phyloP scores from a whole-genome alignment of 1,140 invertebrate genomes.

The Plutomurus gul region DNA sequence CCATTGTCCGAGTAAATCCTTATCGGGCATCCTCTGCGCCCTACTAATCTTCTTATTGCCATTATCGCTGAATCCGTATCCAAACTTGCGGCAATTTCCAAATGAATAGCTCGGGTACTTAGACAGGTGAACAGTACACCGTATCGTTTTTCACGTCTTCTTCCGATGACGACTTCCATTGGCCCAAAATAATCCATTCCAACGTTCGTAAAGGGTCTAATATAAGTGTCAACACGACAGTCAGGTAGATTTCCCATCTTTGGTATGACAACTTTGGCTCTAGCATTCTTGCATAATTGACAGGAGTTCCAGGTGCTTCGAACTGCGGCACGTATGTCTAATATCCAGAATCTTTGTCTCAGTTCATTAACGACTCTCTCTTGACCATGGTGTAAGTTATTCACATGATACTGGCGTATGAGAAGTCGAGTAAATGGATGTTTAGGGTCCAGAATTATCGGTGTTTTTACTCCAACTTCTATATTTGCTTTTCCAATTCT shows the following conservation, averaged over 20 bases:
- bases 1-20: conserved; percentile 55
- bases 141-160: conserved; percentile 51
- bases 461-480: not conserved
- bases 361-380: conserved; percentile 33
- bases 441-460: conserved; percentile 35
- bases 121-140: conserved; percentile 54
- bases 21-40: conserved; percentile 48
- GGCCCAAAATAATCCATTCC: conserved; percentile 54
- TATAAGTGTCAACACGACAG: not conserved
- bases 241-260: conserved; percentile 48
- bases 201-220: conserved; percentile 34
- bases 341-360: conserved; percentile 36
- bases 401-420: conserved; percentile 31
- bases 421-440: conserved; percentile 15
- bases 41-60: conserved; percentile 53
- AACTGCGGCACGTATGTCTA: not conserved
- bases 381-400: conserved; percentile 8
- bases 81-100: conserved; percentile 53
- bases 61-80: conserved; percentile 51
- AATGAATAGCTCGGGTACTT: conserved; percentile 54
- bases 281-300: conserved; percentile 29
- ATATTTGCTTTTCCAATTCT: conserved; percentile 10
- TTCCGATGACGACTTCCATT: conserved; percentile 40
- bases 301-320: conserved; percentile 23
- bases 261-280: conserved; percentile 5